Evolutionary conservation across 2,113 vertebrate genomes (phyloP), one percentile per base, ranked within the genome.

Genomic region (Zosterops borbonicus): DNA sequence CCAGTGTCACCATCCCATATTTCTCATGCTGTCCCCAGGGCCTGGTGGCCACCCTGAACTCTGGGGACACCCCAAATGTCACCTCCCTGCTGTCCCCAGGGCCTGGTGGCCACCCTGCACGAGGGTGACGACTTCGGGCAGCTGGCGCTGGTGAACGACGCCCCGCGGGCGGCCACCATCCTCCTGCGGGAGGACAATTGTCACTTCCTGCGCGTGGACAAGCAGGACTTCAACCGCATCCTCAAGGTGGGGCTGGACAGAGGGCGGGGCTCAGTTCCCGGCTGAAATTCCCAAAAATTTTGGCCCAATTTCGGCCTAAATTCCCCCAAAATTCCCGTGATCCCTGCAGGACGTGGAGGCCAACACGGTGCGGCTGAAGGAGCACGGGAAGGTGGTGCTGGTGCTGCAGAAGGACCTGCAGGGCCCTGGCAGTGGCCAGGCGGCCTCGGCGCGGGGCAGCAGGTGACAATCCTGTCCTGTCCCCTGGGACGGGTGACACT

Each of bases 121-220:
- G 99, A 99, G 46, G 99, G 99, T 3, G 99, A 99, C 3, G 99
- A 99, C 63, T 99, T 99, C 11, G 99, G 99, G 62, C 99, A 99
- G 97, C 97, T 99, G 70, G 99, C 99, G 0, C 94, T 99, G 94
- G 98, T 99, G 68, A 99, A 99, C 2, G 99, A 99, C 0, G 99
- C 99, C 0, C 99, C 99, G 3, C 98, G 99, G 2, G 98, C 99
- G 0, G 99, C 99, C 92, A 99, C 99, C 95, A 99, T 99, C 97
- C 98, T 99, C 85, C 84, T 99, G 58, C 96, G 99, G 2, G 99
- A 99, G 84, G 98, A 99, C 97, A 99, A 98, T 96, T 99, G 99
- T 91, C 99, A 99, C 77, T 99, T 99, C 90, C 98, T 99, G 27
- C 98, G 99, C 0, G 99, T 99, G 53, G 99, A 99, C 96, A 99